Percentiles rank a stretch among this genome's conserved stretches.
Evolutionary conservation across 2,113 vertebrate genomes (phyloP).

Genomic region (Choloepus hoffmanni): DNA sequence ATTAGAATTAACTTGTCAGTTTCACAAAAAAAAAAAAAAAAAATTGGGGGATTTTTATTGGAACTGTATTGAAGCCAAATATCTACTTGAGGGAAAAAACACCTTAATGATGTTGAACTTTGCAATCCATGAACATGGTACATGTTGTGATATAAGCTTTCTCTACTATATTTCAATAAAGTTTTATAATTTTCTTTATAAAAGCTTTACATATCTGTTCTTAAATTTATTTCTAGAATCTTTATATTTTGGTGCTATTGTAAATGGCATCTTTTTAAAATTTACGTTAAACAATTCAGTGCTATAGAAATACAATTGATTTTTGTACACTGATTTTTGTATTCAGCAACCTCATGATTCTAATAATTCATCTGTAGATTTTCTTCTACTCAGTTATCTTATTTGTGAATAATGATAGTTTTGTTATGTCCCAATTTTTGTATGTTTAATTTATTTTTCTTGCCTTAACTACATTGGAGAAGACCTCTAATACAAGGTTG

Average conservation of each 20-base stretch:
- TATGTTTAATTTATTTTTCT: constrained; percentile 14
- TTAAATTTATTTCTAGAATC: neutral
- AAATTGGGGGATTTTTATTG: neutral
- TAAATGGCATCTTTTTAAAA: neutral
- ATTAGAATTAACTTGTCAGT: neutral
- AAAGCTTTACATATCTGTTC: neutral
- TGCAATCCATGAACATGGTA: neutral
- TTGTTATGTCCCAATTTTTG: neutral
- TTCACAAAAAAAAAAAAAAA: neutral
- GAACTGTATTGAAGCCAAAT: constrained; percentile 34
- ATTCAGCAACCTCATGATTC: neutral
- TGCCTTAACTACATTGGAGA: neutral
- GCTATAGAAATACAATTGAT: neutral
- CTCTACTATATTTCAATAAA: constrained; percentile 36
- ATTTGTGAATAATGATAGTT: neutral
- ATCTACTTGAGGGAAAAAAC: neutral
- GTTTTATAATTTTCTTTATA: neutral
- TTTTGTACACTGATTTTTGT: constrained; percentile 5
- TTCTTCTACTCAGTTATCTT: constrained; percentile 28
- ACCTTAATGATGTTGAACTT: neutral
- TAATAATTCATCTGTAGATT: constrained; percentile 33
- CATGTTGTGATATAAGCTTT: constrained; percentile 19
- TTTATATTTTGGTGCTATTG: neutral
- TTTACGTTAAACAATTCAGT: neutral
- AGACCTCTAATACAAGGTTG: neutral